phyloP scores from a whole-genome alignment of 2,888 invertebrate genomes.

The Rotaria socialis region DNA sequence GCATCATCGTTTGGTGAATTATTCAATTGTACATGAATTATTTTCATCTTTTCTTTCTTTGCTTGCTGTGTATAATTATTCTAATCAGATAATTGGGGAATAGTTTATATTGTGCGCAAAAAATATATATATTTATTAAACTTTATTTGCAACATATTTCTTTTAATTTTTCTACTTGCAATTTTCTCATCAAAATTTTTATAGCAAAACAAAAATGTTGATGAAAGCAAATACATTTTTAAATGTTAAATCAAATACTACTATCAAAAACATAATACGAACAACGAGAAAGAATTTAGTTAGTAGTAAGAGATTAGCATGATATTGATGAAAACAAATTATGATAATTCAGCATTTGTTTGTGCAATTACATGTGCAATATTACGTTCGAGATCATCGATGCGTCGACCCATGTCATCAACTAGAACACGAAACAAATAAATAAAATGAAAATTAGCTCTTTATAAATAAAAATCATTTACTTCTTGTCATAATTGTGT shows the following conservation, averaged over 20 bases:
- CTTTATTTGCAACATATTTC: neutral
- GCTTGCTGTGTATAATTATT: constrained; percentile 2
- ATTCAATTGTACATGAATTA: neutral
- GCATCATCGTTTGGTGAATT: neutral
- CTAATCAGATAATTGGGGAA: neutral
- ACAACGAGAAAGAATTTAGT: neutral
- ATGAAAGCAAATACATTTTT: too few species aligned
- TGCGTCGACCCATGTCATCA: constrained; percentile 1
- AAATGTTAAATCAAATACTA: neutral
- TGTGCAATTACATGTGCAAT: neutral
- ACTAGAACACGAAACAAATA: neutral
- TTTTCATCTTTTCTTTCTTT: neutral
- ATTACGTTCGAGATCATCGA: constrained; percentile 11
- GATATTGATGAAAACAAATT: neutral
- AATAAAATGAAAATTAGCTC: neutral
- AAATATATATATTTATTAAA: neutral
- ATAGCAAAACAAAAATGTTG: too few species aligned
- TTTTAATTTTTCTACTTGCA: neutral
- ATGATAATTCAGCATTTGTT: constrained; percentile 24
- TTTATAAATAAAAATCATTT: neutral
- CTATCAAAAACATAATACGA: neutral
- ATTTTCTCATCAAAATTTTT: neutral
- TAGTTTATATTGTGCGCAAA: neutral
- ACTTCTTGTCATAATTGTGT: constrained; percentile 15
- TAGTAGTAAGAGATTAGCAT: neutral